These are phyloP conservation scores for Minunthozetes semirufus DNA, from an alignment of 2,888 invertebrate genomes.

Conservation along the genomic window DNA sequence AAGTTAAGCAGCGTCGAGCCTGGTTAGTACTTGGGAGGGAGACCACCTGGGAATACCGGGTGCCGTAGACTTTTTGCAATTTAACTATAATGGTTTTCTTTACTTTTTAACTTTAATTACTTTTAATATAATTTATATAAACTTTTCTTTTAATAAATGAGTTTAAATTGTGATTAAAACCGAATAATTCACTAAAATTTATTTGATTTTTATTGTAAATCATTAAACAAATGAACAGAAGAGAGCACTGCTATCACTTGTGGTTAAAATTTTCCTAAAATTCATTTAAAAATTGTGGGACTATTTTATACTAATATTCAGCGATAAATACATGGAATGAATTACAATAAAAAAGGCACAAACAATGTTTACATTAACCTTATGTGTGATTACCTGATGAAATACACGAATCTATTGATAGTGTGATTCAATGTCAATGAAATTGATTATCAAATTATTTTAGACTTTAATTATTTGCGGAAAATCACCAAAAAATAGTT, in stretches of 20 bases:
- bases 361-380: neutral
- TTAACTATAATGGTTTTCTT: neutral
- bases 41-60: slow-evolving; percentile 26
- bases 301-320: neutral
- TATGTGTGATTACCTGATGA: neutral
- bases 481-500: neutral
- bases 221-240: neutral
- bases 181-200: neutral
- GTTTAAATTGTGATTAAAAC: neutral
- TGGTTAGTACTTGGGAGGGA: slow-evolving; percentile 28
- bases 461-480: neutral
- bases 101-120: neutral
- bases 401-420: neutral
- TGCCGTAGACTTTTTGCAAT: slow-evolving; percentile 16
- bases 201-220: neutral
- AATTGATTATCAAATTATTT: neutral
- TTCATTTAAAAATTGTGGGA: neutral
- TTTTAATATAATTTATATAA: neutral
- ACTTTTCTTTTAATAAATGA: neutral
- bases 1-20: slow-evolving; percentile 29
- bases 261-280: neutral
- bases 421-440: slow-evolving; percentile 1
- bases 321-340: neutral
- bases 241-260: neutral
- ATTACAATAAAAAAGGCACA: neutral